phyloP scores from a whole-genome alignment of 2,113 vertebrate genomes.

The Salvelinus fontinalis region DNA sequence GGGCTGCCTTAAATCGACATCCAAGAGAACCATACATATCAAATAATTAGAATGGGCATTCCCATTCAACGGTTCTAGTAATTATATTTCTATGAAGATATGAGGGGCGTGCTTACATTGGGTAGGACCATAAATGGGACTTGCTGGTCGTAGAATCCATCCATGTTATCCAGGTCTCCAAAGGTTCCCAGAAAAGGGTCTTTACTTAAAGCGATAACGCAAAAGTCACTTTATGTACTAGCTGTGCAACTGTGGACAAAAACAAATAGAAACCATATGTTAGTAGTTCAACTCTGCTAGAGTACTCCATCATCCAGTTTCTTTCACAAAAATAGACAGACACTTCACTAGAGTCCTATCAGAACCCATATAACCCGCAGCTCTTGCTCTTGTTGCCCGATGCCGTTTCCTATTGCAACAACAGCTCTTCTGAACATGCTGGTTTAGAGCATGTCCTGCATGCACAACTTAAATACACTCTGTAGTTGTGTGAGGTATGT shows the following conservation, averaged over 20 bases:
- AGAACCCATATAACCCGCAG: neutral
- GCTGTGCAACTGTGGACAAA: constrained; percentile 45
- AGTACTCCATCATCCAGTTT: neutral
- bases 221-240: constrained; percentile 13
- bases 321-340: neutral
- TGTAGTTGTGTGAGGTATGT: constrained; percentile 33
- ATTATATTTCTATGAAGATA: neutral
- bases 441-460: neutral
- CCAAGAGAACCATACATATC: too few species aligned
- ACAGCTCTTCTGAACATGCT: constrained; percentile 17
- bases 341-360: neutral
- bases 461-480: constrained; percentile 40
- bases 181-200: constrained; percentile 45
- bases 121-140: constrained; percentile 91
- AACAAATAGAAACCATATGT: neutral
- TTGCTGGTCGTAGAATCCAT: constrained; percentile 96
- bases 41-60: too few species aligned
- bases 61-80: too few species aligned
- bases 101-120: constrained; percentile 77
- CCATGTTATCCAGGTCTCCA: constrained; percentile 79
- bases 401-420: constrained; percentile 29
- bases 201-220: constrained; percentile 61
- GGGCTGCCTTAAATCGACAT: too few species aligned
- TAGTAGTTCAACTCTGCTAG: neutral
- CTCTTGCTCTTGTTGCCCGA: neutral